Evolutionary conservation across 2,797 vertebrate genomes (phyloP).

Genomic region (Trematomus bernacchii): DNA sequence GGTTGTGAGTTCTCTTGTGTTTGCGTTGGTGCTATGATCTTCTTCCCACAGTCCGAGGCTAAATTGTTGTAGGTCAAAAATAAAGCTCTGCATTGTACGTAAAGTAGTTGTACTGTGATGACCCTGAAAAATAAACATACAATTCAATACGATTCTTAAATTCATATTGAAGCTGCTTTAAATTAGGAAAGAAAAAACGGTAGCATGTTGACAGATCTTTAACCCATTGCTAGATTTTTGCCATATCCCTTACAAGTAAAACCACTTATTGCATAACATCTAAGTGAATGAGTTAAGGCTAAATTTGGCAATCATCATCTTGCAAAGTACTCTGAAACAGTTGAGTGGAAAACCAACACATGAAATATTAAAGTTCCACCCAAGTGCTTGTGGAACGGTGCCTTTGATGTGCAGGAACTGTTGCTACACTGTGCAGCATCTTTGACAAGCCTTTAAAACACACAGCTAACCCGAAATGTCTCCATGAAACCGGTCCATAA

Average conservation of each 20-base stretch:
- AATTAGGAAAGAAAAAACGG: conserved; percentile 19
- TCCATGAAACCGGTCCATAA: conserved; percentile 42
- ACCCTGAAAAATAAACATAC: too few relatives aligned
- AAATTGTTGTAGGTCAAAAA: too few relatives aligned
- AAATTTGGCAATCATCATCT: conserved; percentile 52
- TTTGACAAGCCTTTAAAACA: conserved; percentile 53
- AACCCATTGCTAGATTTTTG: conserved; percentile 29
- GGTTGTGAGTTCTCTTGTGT: not conserved
- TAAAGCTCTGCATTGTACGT: not conserved
- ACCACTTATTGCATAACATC: conserved; percentile 46
- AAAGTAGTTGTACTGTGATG: not conserved
- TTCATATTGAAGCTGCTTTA: conserved; percentile 1
- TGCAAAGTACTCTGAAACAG: conserved; percentile 50
- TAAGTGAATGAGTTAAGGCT: conserved; percentile 37
- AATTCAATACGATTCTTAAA: not conserved
- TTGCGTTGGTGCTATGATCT: not conserved
- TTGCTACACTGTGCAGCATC: conserved; percentile 46
- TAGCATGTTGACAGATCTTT: not conserved
- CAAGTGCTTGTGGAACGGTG: conserved; percentile 43
- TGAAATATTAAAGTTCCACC: conserved; percentile 74
- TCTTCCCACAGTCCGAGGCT: not conserved
- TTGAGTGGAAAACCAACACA: conserved; percentile 64
- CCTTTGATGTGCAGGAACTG: conserved; percentile 62
- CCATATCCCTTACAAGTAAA: conserved; percentile 4
- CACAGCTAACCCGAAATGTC: conserved; percentile 35